Evolutionary conservation across 2,113 vertebrate species (phyloP).

Genomic region (Ceratotherium simum): DNA sequence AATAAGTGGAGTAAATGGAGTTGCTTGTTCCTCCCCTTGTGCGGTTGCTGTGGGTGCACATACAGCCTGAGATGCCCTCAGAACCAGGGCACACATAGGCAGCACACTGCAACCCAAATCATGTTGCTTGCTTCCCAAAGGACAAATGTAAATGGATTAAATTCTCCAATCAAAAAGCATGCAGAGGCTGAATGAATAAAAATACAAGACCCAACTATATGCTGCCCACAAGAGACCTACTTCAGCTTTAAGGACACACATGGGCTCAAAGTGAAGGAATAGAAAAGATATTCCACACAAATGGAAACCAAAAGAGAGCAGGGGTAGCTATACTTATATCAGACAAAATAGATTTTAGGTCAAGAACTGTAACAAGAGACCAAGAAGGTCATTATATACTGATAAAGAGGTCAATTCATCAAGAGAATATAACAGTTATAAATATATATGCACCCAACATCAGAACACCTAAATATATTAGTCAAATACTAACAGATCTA

Average conservation of each 20-base stretch:
- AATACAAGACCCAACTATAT: neutral
- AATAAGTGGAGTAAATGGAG: neutral
- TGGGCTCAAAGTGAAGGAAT: neutral
- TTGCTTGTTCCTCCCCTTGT: too few relatives aligned
- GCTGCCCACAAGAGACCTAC: neutral
- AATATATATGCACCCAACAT: neutral
- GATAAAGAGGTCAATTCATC: neutral
- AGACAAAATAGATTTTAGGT: neutral
- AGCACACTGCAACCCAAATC: too few relatives aligned
- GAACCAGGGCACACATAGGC: too few relatives aligned
- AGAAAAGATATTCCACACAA: neutral
- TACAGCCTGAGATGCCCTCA: too few relatives aligned
- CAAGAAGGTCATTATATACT: neutral
- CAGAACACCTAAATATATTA: neutral
- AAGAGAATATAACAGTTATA: neutral
- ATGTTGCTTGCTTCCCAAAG: too few relatives aligned
- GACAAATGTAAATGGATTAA: neutral
- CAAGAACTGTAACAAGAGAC: neutral
- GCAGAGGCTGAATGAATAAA: neutral
- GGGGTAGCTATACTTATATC: neutral
- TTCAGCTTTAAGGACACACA: neutral
- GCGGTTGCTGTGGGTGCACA: too few relatives aligned
- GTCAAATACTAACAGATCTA: neutral
- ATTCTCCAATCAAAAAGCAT: neutral
- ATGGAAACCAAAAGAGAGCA: neutral